Evolutionary conservation across 2,888 invertebrate genomes (phyloP).

Genomic region (Acleris cristana): DNA sequence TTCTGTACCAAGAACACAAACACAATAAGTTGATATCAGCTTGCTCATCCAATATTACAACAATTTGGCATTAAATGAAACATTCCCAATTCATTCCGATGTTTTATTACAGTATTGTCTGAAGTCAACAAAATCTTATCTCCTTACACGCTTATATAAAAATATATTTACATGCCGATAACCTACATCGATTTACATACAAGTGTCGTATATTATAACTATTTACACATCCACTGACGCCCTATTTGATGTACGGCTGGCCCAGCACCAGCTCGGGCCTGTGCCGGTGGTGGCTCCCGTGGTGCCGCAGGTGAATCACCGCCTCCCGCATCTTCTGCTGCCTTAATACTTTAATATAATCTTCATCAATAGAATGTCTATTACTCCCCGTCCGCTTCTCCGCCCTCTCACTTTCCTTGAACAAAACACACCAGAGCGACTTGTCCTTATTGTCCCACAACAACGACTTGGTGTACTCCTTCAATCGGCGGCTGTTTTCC

Average conservation of each 20-base stretch:
- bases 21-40: background rate
- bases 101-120: conserved; percentile 56
- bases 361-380: conserved; percentile 66
- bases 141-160: conserved; percentile 61
- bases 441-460: conserved; percentile 81
- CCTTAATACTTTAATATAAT: conserved; percentile 68
- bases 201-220: conserved; percentile 47
- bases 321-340: conserved; percentile 75
- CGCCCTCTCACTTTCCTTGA: conserved; percentile 72
- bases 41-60: background rate
- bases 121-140: conserved; percentile 65
- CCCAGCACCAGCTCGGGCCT: conserved; percentile 68
- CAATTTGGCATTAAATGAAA: conserved; percentile 15
- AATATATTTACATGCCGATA: conserved; percentile 68
- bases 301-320: conserved; percentile 75
- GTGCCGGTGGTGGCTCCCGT: conserved; percentile 71
- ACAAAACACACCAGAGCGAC: conserved; percentile 80
- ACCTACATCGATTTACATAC: conserved; percentile 56
- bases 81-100: conserved; percentile 36
- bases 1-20: too few relatives aligned
- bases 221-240: conserved; percentile 40
- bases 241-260: conserved; percentile 73
- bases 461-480: conserved; percentile 79
- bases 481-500: conserved; percentile 77
- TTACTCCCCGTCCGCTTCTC: conserved; percentile 53